Evolutionary conservation across 1,140 invertebrate genomes (phyloP), one percentile per base, ranked within the genome.

Genomic region (Eubasilissa regina): DNA sequence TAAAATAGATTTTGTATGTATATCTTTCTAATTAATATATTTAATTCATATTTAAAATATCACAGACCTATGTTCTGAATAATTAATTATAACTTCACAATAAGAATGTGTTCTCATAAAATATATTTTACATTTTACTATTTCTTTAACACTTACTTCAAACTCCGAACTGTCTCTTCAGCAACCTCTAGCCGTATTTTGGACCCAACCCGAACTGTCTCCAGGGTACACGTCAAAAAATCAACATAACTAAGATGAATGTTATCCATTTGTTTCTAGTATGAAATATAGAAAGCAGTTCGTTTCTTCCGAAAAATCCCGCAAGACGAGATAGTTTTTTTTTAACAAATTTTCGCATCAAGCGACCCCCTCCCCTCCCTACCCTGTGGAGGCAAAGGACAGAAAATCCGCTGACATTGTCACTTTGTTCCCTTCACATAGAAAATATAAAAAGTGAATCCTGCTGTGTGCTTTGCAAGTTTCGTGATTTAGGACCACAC

Each of bases 361-460:
- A 25, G 19, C 1, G 25, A 64, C 19, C 19, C 19, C 60, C 10
- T 8, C 19, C 35, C 19, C 60, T n/a, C 19, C 19, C 35, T 13
- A 4, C 25, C 60, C 4, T 35, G n/a, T 21, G 19, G 3, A n/a
- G 60, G 35, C 35, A 7, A 21, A 35, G 60, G n/a, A 64, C 11
- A 64, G 35, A 64, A 64, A 64, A 64, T 25, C 10, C 35, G 60
- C 60, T 64, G 60, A 64, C 60, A 43, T 64, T 43, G 60, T 64
- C 60, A 43, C 35, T n/a, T 43, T 35, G 19, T 64, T 64, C 60
- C 21, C 60, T 64, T 64, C 9, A 35, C 19, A 64, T 44, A 25
- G 12, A 25, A 64, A 64, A 64, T 64, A 64, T 19, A n/a, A 64
- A 64, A 64, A 64, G 19, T 12, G 19, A 11, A 35, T 25, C 35